Evolutionary conservation across 30 jellyfish, hydroid and myxozoan genomes (phyloP).

Genomic region (Cassiopea xamachana): DNA sequence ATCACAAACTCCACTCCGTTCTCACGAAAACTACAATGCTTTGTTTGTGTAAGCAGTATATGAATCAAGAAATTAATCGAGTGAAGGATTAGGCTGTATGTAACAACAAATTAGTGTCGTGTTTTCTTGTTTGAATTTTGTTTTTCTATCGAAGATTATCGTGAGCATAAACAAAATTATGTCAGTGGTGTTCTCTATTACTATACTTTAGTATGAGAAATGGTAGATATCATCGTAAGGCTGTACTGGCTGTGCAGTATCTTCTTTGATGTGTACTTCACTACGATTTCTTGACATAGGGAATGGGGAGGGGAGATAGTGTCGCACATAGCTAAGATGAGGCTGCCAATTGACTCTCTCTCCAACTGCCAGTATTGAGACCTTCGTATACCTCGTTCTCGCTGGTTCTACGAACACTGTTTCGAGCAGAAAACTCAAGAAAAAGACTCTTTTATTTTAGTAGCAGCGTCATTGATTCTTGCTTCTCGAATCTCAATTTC

Average conservation of each 20-base stretch:
- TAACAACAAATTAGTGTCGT: conserved; percentile 8
- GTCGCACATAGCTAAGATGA: no score
- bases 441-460: no score
- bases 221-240: neutral
- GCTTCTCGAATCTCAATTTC: no score
- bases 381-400: no score
- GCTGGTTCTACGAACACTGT: no score
- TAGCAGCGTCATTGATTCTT: no score
- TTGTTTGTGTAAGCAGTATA: conserved; percentile 17
- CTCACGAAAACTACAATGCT: conserved; percentile 43
- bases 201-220: neutral
- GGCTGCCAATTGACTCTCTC: no score
- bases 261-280: no score
- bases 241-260: neutral
- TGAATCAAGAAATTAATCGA: conserved; percentile 16
- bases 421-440: no score
- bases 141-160: conserved; percentile 27
- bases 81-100: conserved; percentile 1
- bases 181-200: neutral
- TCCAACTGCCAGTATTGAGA: no score
- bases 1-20: conserved; percentile 33
- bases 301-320: no score
- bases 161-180: conserved; percentile 6
- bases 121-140: neutral
- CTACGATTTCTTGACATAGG: no score